These are phyloP conservation scores for Ptyas mucosa DNA, from an alignment of 2,113 vertebrate species.

Conservation along the genomic window DNA sequence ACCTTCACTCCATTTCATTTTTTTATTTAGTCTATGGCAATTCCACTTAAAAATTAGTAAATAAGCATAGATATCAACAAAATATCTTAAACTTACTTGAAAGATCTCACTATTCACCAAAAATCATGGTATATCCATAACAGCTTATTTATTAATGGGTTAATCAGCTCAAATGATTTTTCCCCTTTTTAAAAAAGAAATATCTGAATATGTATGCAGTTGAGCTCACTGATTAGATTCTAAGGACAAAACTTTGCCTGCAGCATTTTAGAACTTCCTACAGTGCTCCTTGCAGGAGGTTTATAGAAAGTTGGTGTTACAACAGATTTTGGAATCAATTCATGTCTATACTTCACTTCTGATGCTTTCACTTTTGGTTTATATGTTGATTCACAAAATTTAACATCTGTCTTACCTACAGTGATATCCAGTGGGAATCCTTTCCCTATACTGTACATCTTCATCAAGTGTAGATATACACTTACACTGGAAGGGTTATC, in stretches of 20 bases:
- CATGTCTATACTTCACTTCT: neutral
- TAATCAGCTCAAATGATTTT: neutral
- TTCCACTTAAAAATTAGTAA: neutral
- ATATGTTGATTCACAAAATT: neutral
- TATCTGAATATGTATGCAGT: neutral
- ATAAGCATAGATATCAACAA: neutral
- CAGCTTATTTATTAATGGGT: neutral
- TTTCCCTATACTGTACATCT: neutral
- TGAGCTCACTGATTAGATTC: constrained; percentile 10
- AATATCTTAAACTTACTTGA: neutral
- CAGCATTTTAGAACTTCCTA: neutral
- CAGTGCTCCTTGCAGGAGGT: neutral
- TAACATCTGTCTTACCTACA: neutral
- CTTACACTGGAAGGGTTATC: constrained; percentile 9
- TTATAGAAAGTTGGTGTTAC: neutral
- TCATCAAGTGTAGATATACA: neutral
- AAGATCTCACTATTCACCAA: neutral
- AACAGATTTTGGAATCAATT: constrained; percentile 5
- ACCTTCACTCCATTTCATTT: neutral
- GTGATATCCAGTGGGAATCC: neutral
- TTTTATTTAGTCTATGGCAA: too few relatives aligned
- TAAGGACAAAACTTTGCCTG: neutral
- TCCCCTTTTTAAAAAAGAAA: constrained; percentile 6
- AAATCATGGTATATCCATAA: neutral
- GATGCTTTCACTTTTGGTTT: neutral